Conservation (phyloP, 2,113 vertebrate genomes). For the Psophia crepitans region DNA sequence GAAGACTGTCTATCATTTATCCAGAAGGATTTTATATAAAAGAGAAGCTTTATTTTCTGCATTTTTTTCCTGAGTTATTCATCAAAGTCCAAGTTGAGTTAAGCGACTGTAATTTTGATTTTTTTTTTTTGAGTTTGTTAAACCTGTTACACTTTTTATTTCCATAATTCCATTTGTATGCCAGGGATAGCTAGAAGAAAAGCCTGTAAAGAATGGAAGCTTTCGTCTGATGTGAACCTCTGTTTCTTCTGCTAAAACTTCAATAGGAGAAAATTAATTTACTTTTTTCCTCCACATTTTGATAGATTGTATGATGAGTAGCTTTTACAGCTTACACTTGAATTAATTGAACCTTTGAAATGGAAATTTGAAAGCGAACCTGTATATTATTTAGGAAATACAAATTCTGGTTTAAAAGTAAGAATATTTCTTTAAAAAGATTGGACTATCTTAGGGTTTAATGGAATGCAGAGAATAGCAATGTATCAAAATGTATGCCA, state of each 20-base stretch:
- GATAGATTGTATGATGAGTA: neutral
- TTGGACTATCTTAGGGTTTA: neutral
- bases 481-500: neutral
- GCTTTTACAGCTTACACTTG: conserved; percentile 2
- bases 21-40: neutral
- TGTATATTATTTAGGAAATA: conserved; percentile 2
- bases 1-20: neutral
- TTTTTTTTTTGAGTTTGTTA: neutral
- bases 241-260: neutral
- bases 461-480: neutral
- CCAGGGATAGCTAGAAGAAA: neutral
- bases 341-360: conserved; percentile 41
- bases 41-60: neutral
- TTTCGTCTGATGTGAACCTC: neutral
- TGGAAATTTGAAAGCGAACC: conserved; percentile 34
- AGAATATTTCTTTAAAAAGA: neutral
- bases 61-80: neutral
- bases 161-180: neutral
- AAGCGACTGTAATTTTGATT: neutral
- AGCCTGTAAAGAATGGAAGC: neutral
- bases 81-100: neutral
- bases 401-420: neutral
- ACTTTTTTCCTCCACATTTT: neutral
- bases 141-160: neutral
- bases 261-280: conserved; percentile 2